Conservation (phyloP, 2,113 vertebrate genomes). For the Brienomyrus longianalis region DNA sequence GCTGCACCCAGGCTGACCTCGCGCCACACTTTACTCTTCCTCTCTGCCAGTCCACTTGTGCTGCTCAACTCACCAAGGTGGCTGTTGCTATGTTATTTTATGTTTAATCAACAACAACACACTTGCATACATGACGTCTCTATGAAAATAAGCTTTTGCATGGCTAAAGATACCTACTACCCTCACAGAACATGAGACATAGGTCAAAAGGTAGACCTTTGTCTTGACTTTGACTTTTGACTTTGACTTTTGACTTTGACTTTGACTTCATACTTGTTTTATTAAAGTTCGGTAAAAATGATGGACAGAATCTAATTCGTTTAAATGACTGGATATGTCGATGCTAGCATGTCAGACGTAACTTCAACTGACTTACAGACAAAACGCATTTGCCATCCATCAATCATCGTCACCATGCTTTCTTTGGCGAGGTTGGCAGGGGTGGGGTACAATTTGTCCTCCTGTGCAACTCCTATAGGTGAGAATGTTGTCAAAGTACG, state of each 20-base stretch:
- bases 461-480: conserved; percentile 26
- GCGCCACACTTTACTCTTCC: neutral
- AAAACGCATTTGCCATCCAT: neutral
- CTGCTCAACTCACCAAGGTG: conserved; percentile 29
- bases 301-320: neutral
- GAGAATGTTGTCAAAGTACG: conserved; percentile 30
- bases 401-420: neutral
- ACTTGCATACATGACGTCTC: conserved; percentile 11
- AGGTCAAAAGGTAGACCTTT: neutral
- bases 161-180: conserved; percentile 6
- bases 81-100: conserved; percentile 59
- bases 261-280: neutral
- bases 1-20: conserved; percentile 41
- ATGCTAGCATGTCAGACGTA: neutral
- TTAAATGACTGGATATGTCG: neutral
- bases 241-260: neutral
- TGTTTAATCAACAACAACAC: conserved; percentile 48
- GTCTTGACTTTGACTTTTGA: neutral
- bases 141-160: conserved; percentile 31
- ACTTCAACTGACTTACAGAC: neutral
- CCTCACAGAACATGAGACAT: neutral
- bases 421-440: conserved; percentile 51
- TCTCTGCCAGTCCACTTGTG: conserved; percentile 18
- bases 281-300: neutral
- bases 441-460: conserved; percentile 14